Evolutionary conservation across 2,888 invertebrate genomes (phyloP), one percentile per base, ranked within the genome.

Genomic region (Xanthia icteritia): DNA sequence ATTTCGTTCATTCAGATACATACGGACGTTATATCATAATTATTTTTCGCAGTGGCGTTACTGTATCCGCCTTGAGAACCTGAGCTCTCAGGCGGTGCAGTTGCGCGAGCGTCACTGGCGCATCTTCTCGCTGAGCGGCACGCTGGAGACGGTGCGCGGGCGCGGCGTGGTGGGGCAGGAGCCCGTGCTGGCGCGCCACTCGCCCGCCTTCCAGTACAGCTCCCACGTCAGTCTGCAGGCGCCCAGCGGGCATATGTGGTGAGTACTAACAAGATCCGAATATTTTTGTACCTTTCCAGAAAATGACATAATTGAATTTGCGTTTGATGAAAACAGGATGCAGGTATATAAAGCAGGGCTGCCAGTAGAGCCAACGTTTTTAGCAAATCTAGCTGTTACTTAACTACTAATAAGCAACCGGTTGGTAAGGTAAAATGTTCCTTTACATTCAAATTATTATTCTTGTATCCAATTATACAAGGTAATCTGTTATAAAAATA

Each of bases 201-300:
- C 98, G 89, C 99, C 99, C 79, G 99, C 99, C 90, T 99, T 99
- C 96, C 99, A 99, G 96, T 99, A 99, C 95, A 99, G 99, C 94
- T 99, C 99, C 94, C 99, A 99, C 95, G 99, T 99, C 73, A 99
- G 99, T 89, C 97, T 99, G 87, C 99, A 99, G 97, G 99, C 99
- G 76, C 99, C 99, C 61, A 99, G 99, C 92, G 99, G 99, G 15
- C 99, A 99, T 92, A 99, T 99, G 99, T 99, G 99, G 99, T 99
- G 92, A 51, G 20, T 27, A 39, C 9, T 36, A 8, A 3, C 17
- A 31, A 31, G n/a, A 20, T 45, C 61, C 36, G 2, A n/a, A 71
- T 48, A 48, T 45, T 23, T 11, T 2, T 17, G 2, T 45, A 36
- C 17, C 17, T 71, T 45, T 45, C n/a, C 45, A 27, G 27, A 45